A percentile compares a stretch with the other conserved stretches of the same genome.
Conservation (phyloP, 2,113 vertebrate species). For the Hylia prasina region DNA sequence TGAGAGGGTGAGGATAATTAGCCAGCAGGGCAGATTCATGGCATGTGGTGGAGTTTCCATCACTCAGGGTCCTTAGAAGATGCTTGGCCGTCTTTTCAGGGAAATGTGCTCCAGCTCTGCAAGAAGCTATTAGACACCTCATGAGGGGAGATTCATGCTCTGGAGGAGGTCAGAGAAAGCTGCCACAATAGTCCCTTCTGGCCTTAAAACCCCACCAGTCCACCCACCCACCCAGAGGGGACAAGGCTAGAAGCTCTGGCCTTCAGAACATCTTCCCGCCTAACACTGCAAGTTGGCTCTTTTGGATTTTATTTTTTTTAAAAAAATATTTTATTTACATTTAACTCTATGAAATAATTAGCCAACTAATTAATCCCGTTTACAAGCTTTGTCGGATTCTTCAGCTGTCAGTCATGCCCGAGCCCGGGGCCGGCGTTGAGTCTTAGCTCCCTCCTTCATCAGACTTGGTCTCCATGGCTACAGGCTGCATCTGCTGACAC, state of each 20-base stretch:
- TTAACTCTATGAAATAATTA: slow-evolving; percentile 79
- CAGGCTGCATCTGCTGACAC: slow-evolving; percentile 86
- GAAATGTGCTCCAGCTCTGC: not conserved
- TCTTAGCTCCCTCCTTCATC: slow-evolving; percentile 70
- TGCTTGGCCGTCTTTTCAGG: not conserved
- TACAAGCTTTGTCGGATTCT: slow-evolving; percentile 85
- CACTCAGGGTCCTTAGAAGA: slow-evolving; percentile 8
- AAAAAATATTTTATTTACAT: slow-evolving; percentile 77
- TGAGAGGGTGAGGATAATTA: not conserved
- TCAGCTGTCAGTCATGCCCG: slow-evolving; percentile 75
- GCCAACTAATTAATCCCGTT: slow-evolving; percentile 80
- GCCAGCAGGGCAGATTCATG: not conserved
- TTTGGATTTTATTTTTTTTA: too few relatives aligned
- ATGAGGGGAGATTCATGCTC: not conserved
- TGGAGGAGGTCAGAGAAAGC: not conserved
- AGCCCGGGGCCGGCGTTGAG: slow-evolving; percentile 62
- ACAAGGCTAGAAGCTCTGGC: not conserved
- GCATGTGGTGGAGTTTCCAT: slow-evolving; percentile 36
- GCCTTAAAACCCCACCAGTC: not conserved
- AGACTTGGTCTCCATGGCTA: slow-evolving; percentile 80
- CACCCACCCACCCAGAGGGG: accelerated
- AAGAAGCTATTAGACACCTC: not conserved
- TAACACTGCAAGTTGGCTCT: not conserved
- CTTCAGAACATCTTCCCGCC: not conserved
- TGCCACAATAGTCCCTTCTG: slow-evolving; percentile 36